These are phyloP conservation scores for Tenebrio molitor DNA, from an alignment of 1,140 invertebrate species.

Conservation along the genomic window DNA sequence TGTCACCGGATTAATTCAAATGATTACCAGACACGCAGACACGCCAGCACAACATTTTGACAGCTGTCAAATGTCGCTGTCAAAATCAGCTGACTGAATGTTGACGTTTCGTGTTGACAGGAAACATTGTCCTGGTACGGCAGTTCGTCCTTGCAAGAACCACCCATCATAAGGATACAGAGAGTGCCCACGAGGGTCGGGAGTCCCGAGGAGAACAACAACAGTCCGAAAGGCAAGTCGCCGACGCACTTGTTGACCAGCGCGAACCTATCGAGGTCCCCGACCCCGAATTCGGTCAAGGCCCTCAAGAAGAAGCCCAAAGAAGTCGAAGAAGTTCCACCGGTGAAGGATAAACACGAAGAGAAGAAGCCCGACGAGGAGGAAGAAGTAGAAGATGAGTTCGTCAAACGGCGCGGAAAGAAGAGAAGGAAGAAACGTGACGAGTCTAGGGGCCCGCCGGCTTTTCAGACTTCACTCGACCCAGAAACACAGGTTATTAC, in stretches of 20 bases:
- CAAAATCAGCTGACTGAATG: conserved; percentile 1
- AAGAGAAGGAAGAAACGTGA: conserved; percentile 67
- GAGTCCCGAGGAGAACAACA: conserved; percentile 49
- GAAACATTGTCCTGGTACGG: conserved; percentile 60
- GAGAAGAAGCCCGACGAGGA: conserved; percentile 44
- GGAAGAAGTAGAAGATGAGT: conserved; percentile 60
- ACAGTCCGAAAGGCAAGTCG: background rate
- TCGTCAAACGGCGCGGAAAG: conserved; percentile 66
- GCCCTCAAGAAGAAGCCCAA: conserved; percentile 40
- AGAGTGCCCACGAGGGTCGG: conserved; percentile 55
- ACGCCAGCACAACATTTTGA: background rate
- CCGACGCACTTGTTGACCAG: conserved; percentile 34
- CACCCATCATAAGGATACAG: conserved; percentile 60
- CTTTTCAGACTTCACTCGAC: conserved; percentile 68
- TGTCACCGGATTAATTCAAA: conserved; percentile 31
- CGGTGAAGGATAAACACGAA: conserved; percentile 27
- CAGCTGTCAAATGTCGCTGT: conserved; percentile 5
- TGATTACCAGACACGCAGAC: too few species aligned
- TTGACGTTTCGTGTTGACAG: conserved; percentile 19
- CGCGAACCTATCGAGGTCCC: conserved; percentile 19
- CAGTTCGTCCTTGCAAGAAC: conserved; percentile 50
- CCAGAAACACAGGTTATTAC: conserved; percentile 72
- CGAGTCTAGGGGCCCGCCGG: conserved; percentile 68
- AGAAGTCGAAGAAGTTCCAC: conserved; percentile 26
- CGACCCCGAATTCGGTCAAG: conserved; percentile 2